A percentile compares a stretch with the other conserved stretches of the same genome.
phyloP scores from a whole-genome alignment of 2,113 vertebrate species.

The Holacanthus passer region DNA sequence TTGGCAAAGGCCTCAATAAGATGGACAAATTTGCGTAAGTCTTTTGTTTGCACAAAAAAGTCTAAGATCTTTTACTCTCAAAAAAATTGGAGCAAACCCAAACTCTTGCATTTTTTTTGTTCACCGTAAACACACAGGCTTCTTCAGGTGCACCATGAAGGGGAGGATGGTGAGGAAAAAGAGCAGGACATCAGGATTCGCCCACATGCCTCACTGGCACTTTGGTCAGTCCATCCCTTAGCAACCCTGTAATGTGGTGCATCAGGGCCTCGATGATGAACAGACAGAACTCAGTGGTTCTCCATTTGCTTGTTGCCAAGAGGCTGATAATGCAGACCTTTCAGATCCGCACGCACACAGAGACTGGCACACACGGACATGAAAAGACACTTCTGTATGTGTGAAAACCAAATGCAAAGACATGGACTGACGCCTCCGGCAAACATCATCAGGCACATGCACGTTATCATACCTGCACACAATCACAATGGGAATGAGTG shows the following conservation, averaged over 20 bases:
- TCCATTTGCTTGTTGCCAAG: conserved; percentile 57
- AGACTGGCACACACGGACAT: neutral
- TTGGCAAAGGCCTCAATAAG: too few species aligned
- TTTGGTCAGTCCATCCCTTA: conserved; percentile 60
- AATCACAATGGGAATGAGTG: neutral
- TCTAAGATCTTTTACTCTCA: too few species aligned
- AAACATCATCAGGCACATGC: neutral
- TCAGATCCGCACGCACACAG: conserved; percentile 9
- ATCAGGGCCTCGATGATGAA: conserved; percentile 57
- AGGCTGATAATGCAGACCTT: conserved; percentile 46
- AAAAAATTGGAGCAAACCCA: too few species aligned
- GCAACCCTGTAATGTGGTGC: conserved; percentile 74
- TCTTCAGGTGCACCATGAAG: neutral
- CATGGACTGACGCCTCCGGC: conserved; percentile 1
- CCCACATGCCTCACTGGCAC: conserved; percentile 45
- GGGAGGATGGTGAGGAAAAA: neutral
- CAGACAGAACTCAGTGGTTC: conserved; percentile 45
- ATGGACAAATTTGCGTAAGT: too few species aligned
- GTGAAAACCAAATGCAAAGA: neutral
- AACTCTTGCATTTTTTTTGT: too few species aligned
- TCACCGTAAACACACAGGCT: neutral
- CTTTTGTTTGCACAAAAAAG: too few species aligned
- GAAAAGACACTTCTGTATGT: neutral
- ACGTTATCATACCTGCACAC: too few species aligned
- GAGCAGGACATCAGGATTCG: conserved; percentile 22